Evolutionary conservation across 1,140 invertebrate genomes (phyloP).

Genomic region (Contarinia nasturtii): DNA sequence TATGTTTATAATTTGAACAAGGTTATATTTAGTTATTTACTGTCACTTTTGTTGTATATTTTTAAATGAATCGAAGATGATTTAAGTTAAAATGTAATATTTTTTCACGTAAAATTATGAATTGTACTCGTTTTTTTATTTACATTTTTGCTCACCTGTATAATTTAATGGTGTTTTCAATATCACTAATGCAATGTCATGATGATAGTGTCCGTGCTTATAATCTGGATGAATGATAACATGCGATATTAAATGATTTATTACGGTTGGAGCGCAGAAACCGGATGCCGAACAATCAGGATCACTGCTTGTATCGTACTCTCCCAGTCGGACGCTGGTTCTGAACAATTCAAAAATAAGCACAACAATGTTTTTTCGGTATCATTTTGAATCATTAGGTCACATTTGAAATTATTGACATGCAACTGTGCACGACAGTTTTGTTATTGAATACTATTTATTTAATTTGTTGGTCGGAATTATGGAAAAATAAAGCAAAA

Average conservation of each 20-base stretch:
- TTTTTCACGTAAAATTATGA: no score
- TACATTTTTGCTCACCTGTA: conserved; percentile 28
- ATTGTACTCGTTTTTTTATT: no score
- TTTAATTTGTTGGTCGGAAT: no score
- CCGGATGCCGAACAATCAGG: conserved; percentile 41
- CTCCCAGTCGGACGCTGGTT: conserved; percentile 33
- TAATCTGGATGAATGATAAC: conserved; percentile 48
- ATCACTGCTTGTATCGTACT: conserved; percentile 36
- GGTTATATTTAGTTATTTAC: conserved; percentile 1
- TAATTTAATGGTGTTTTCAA: conserved; percentile 42
- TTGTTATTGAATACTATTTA: no score
- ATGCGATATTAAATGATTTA: conserved; percentile 41
- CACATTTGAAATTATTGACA: no score
- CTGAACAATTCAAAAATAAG: conserved; percentile 4
- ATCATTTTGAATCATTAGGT: no score
- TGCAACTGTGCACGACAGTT: no score
- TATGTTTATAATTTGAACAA: no score
- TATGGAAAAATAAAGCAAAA: background rate
- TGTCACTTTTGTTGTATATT: background rate
- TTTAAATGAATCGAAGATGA: background rate
- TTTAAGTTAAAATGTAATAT: no score
- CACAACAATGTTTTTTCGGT: background rate
- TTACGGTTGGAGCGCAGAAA: conserved; percentile 40
- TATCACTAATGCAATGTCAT: conserved; percentile 46
- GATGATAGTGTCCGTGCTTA: conserved; percentile 40